Base-by-base conservation (phyloP, 2,888 invertebrate genomes). In the Microplitis manilae region DNA sequence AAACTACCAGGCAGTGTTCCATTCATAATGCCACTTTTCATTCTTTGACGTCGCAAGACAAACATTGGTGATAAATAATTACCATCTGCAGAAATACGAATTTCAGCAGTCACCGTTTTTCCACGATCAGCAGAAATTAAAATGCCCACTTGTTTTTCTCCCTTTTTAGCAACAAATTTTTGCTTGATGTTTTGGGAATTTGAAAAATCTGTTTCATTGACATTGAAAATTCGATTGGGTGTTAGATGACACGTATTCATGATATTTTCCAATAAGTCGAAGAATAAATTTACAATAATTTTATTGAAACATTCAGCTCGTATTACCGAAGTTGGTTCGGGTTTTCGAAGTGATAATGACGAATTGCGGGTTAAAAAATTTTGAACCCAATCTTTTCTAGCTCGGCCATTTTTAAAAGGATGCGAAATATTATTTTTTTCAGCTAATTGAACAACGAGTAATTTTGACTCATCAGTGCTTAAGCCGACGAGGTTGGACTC, bases 281-380 rank as follows among this genome's bases (percentile, higher is more conserved):
- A 83, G 80, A 83, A 82, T 15, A 77, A 65, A 30, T 77, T 75
- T 6, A 86, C 85, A 5, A 82, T 81, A n/a, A 79, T 77, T 83
- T 82, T 86, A 73, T 87, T 86, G 70, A 89, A 90, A 1, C 85
- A 86, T 68, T 80, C 79, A 69, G 87, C 86, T 75, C 88, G 76
- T 2, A 86, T 86, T 72, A 85, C 83, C 59, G 86, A 79, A 2
- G 83, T 84, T 5, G 71, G 13, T 79, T 84, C 83, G 62, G 82
- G 84, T 60, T 79, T 79, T 61, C 83, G 73, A 30, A 83, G 7
- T n/a, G 82, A 80, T 15, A 84, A 76, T 13, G 1, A 13, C 69
- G 81, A 75, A 64, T 84, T 78, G 68, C 81, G 75, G 15, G 77
- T 84, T 39, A 87, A 75, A 80, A 87, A 87, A 2, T 80, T 77